These are phyloP conservation scores for Zalophus californianus DNA, from an alignment of 2,797 vertebrate genomes.

Conservation along the genomic window DNA sequence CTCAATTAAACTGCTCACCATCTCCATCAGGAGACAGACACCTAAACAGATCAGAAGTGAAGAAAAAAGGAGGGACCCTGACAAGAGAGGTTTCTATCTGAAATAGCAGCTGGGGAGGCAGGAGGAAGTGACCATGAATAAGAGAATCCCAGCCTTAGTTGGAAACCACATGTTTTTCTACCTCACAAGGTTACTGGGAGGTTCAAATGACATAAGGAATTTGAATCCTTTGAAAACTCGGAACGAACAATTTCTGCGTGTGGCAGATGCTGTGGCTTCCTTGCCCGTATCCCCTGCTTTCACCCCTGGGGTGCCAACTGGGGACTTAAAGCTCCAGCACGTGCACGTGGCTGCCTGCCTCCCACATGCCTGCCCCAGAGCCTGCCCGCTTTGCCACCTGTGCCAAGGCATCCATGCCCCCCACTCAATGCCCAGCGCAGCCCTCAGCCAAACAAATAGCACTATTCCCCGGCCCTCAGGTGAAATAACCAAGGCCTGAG, in stretches of 20 bases:
- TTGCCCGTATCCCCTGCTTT: background rate
- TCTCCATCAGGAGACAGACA: background rate
- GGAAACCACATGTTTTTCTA: background rate
- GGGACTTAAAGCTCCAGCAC: background rate
- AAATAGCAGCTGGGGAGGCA: background rate
- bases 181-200: background rate
- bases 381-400: background rate
- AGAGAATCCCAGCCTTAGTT: background rate
- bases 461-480: fast-evolving
- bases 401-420: background rate
- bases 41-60: background rate
- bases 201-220: background rate
- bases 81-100: background rate
- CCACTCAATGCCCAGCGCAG: background rate
- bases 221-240: background rate
- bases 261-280: background rate
- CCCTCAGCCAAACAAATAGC: background rate
- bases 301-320: background rate
- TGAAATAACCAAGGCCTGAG: background rate
- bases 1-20: background rate
- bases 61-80: background rate
- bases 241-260: background rate
- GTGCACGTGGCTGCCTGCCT: background rate
- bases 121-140: background rate
- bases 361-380: background rate